phyloP scores from a whole-genome alignment of 2,797 vertebrate species.

The Anguilla pacifica region DNA sequence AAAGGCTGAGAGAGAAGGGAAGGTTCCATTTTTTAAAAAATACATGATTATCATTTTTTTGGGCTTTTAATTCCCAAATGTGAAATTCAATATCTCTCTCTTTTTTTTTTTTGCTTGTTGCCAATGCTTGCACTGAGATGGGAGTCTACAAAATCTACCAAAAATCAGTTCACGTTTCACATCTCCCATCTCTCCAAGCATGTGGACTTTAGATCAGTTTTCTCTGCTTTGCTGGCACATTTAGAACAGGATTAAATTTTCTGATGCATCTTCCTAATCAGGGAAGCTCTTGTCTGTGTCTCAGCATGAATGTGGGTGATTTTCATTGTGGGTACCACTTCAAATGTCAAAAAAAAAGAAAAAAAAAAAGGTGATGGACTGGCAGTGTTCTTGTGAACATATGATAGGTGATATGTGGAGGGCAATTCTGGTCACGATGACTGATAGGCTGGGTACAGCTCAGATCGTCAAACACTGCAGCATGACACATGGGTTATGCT shows the following conservation, averaged over 20 bases:
- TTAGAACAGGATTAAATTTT: constrained; percentile 36
- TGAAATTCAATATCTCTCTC: constrained; percentile 32
- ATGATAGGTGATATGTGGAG: background rate
- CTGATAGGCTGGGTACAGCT: background rate
- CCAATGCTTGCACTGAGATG: constrained; percentile 40
- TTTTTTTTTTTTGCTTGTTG: constrained; percentile 10
- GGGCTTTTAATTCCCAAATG: constrained; percentile 22
- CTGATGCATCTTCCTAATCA: constrained; percentile 64
- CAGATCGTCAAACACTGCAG: background rate
- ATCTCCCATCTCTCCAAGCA: constrained; percentile 49
- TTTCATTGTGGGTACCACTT: background rate
- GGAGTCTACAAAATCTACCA: constrained; percentile 54
- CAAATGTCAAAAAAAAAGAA: background rate
- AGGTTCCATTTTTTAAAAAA: constrained; percentile 35
- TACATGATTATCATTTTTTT: constrained; percentile 39
- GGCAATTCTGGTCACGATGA: background rate
- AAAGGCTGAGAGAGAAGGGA: constrained; percentile 31
- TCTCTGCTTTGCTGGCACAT: constrained; percentile 21
- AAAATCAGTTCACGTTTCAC: constrained; percentile 41
- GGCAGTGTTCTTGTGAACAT: background rate
- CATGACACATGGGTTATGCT: background rate
- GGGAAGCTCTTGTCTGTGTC: constrained; percentile 67
- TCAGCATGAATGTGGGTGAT: constrained; percentile 11
- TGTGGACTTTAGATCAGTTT: constrained; percentile 17
- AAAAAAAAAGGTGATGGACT: background rate